Evolutionary conservation across 64 coral and sea anemone genomes (phyloP).

Genomic region (Stichodactyla mertensii): DNA sequence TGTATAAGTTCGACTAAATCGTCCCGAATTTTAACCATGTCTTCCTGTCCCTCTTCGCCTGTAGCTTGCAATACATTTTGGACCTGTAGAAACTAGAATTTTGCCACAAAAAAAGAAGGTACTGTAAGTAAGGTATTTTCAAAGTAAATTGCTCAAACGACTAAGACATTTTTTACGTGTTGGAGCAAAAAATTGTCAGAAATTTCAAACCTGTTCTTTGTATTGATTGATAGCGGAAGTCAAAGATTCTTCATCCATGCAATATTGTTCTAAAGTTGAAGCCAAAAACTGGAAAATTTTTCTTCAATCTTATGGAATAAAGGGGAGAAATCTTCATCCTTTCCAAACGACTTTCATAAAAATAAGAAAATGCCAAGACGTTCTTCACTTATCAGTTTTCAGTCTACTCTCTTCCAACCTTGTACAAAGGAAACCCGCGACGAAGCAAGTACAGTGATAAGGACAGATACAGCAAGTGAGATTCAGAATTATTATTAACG

Average conservation of each 20-base stretch:
- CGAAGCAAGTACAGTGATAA: too few species aligned
- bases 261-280: not conserved
- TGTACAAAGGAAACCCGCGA: not conserved
- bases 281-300: not conserved
- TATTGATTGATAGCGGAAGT: constrained; percentile 40
- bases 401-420: not conserved
- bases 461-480: too few species aligned
- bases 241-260: constrained; percentile 56
- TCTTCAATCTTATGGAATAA: not conserved
- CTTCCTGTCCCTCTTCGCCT: constrained; percentile 58
- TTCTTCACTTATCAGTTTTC: not conserved
- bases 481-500: too few species aligned
- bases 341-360: not conserved
- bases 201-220: constrained; percentile 36
- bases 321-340: not conserved
- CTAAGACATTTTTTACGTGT: not conserved
- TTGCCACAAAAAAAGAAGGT: not conserved
- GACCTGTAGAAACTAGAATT: constrained; percentile 64
- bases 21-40: constrained; percentile 69
- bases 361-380: not conserved
- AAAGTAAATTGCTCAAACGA: not conserved
- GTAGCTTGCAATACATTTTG: constrained; percentile 47
- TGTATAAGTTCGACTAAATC: constrained; percentile 86
- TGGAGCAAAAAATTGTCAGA: not conserved
- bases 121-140: too few species aligned